A percentile compares a stretch with the other conserved stretches of the same genome.
These are phyloP conservation scores for Penaeus vannamei DNA, from an alignment of 1,140 invertebrate species.

Conservation along the genomic window DNA sequence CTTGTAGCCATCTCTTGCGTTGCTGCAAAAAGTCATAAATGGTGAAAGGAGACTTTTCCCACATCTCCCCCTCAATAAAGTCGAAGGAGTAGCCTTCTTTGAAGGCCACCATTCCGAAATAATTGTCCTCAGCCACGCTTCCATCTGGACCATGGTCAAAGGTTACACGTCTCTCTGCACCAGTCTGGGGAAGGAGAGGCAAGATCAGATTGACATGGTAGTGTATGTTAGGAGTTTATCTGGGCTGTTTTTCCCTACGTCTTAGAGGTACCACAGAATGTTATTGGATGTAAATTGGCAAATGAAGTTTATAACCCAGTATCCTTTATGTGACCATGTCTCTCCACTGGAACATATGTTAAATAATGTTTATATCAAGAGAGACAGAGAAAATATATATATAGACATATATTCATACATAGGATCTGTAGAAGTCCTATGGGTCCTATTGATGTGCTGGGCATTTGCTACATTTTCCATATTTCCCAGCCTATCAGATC, in stretches of 20 bases:
- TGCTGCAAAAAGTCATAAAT: slow-evolving; percentile 96
- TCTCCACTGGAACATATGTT: too few species aligned
- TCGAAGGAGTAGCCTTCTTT: slow-evolving; percentile 88
- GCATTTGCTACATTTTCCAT: too few species aligned
- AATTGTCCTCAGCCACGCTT: slow-evolving; percentile 98
- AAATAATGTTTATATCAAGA: too few species aligned
- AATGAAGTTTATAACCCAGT: too few species aligned
- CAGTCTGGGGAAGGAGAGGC: slow-evolving; percentile 78
- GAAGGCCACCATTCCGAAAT: slow-evolving; percentile 95
- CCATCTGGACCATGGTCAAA: slow-evolving; percentile 97
- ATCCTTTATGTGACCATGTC: too few species aligned
- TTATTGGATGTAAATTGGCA: too few species aligned
- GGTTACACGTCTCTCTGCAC: slow-evolving; percentile 89
- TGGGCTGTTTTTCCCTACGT: not conserved
- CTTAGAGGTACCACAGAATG: not conserved
- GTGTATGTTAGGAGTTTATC: not conserved
- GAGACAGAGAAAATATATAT: too few species aligned
- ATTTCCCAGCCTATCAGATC: too few species aligned
- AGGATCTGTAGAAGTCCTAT: too few species aligned
- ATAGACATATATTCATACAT: too few species aligned
- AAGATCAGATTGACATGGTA: not conserved
- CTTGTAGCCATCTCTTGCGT: slow-evolving; percentile 95
- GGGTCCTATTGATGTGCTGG: too few species aligned
- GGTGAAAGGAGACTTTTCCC: slow-evolving; percentile 97
- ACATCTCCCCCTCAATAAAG: slow-evolving; percentile 97